These are phyloP conservation scores for Crypturellus undulatus DNA, from an alignment of 2,113 vertebrate genomes.

Conservation along the genomic window DNA sequence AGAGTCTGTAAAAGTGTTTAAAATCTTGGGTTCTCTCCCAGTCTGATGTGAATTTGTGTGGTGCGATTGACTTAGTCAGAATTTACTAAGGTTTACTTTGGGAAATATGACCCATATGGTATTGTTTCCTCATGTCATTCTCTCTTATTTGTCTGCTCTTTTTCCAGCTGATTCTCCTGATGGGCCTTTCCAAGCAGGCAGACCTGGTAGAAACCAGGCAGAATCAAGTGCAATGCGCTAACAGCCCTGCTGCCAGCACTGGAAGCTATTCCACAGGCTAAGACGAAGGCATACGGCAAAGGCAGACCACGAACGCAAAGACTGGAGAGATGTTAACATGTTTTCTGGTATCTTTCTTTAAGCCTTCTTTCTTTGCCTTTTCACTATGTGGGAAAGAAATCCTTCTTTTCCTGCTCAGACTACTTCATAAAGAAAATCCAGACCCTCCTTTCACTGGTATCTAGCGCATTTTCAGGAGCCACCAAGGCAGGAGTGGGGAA, in stretches of 20 bases:
- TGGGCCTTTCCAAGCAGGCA: neutral
- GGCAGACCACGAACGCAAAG: neutral
- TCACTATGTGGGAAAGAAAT: neutral
- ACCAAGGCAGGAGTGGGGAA: neutral
- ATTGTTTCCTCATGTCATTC: neutral
- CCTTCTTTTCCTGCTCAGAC: neutral
- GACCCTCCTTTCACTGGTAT: neutral
- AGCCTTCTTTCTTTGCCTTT: neutral
- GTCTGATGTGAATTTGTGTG: neutral
- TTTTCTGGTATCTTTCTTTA: slow-evolving; percentile 6
- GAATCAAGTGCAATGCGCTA: neutral
- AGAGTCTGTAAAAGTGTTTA: neutral
- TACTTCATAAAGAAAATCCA: neutral
- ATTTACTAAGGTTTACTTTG: slow-evolving; percentile 13
- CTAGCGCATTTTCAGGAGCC: neutral
- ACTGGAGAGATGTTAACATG: neutral
- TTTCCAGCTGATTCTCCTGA: neutral
- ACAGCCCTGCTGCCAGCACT: neutral
- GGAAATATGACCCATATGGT: neutral
- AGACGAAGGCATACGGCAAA: neutral
- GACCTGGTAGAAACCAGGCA: neutral
- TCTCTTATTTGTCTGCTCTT: neutral
- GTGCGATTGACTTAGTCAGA: neutral
- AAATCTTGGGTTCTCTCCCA: neutral
- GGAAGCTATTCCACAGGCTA: neutral